Conservation (phyloP, 1,140 invertebrate genomes). For the Diorhabda elongata region DNA sequence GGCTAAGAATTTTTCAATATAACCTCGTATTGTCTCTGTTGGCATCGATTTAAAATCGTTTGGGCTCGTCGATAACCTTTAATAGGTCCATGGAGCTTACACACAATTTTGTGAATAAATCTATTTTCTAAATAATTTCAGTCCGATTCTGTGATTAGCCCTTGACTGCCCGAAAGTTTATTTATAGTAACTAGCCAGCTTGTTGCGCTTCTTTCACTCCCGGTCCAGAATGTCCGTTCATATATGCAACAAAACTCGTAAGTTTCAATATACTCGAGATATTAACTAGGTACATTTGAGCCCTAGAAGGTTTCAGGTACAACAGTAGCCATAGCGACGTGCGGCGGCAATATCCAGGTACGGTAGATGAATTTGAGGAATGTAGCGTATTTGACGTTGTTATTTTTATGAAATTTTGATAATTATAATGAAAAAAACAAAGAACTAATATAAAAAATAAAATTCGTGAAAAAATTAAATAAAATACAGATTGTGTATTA, state of each 20-base stretch:
- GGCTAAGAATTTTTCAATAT: too few species aligned
- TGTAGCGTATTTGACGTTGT: not conserved
- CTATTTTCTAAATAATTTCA: not conserved
- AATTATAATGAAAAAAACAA: too few species aligned
- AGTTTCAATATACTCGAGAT: not conserved
- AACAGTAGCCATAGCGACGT: conserved; percentile 1
- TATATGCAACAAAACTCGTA: not conserved
- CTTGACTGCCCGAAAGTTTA: not conserved
- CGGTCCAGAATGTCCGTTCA: not conserved
- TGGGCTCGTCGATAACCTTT: too few species aligned
- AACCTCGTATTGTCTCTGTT: too few species aligned
- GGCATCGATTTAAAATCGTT: too few species aligned
- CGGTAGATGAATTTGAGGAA: not conserved
- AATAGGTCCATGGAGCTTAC: too few species aligned
- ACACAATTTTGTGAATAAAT: too few species aligned
- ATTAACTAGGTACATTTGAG: not conserved
- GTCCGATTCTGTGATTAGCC: not conserved
- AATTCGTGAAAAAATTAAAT: too few species aligned
- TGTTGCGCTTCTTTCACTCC: not conserved
- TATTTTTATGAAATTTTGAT: too few species aligned
- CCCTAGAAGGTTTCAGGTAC: not conserved
- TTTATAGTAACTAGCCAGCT: not conserved
- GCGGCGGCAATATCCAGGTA: not conserved
- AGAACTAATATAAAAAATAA: too few species aligned
- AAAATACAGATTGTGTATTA: too few species aligned